These are phyloP conservation scores for Synodontis membranacea DNA, from an alignment of 2,113 vertebrate species.

Conservation along the genomic window DNA sequence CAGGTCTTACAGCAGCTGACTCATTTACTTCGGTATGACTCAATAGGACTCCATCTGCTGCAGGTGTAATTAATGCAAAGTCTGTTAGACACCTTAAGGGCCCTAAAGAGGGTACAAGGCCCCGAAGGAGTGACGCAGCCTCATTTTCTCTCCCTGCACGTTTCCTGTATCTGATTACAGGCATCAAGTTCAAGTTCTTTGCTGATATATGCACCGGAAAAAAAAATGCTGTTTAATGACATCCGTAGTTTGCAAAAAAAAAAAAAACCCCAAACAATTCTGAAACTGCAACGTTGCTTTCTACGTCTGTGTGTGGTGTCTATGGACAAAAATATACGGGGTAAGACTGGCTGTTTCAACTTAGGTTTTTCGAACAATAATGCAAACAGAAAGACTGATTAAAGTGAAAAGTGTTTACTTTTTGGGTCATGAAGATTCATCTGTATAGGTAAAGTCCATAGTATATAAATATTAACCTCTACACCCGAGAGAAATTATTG, in stretches of 20 bases:
- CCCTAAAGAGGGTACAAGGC: constrained; percentile 45
- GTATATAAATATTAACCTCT: no score
- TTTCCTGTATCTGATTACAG: constrained; percentile 48
- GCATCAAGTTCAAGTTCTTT: constrained; percentile 32
- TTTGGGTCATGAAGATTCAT: no score
- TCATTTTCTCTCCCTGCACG: constrained; percentile 14
- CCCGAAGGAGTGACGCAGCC: constrained; percentile 48
- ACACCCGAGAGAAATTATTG: no score
- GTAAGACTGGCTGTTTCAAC: no score
- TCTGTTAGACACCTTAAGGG: constrained; percentile 49
- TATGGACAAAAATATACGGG: not conserved
- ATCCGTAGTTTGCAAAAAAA: not conserved
- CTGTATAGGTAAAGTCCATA: no score
- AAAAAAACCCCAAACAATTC: not conserved
- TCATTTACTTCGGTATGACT: constrained; percentile 57
- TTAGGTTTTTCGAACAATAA: no score
- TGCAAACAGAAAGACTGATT: no score
- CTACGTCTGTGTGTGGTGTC: not conserved
- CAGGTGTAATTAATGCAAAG: constrained; percentile 60
- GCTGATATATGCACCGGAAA: not conserved
- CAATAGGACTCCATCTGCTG: constrained; percentile 59
- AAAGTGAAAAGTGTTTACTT: no score
- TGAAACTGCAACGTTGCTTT: not conserved
- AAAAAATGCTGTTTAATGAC: not conserved
- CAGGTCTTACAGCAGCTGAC: constrained; percentile 51